phyloP scores from a whole-genome alignment of 1,140 invertebrate genomes.

The Uloborus diversus region DNA sequence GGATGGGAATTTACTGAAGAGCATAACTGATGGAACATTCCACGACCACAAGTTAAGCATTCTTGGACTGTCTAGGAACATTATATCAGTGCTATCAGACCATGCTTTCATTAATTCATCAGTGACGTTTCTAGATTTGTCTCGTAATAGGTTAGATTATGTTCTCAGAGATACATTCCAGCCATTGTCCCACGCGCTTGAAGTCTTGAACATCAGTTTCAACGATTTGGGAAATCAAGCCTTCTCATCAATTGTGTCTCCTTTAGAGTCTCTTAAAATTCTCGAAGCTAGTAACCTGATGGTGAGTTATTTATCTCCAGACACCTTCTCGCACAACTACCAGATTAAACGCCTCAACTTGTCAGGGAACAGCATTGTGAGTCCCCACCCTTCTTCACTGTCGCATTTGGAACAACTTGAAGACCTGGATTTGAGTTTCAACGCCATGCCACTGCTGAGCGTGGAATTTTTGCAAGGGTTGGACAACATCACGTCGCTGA shows the following conservation, averaged over 20 bases:
- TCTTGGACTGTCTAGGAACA: slow-evolving; percentile 74
- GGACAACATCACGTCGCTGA: slow-evolving; percentile 63
- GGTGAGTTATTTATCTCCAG: slow-evolving; percentile 8
- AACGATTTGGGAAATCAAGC: slow-evolving; percentile 69
- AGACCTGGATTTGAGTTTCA: slow-evolving; percentile 72
- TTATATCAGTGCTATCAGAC: slow-evolving; percentile 75
- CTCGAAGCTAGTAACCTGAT: slow-evolving; percentile 64
- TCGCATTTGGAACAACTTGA: slow-evolving; percentile 69
- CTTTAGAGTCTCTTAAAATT: slow-evolving; percentile 69
- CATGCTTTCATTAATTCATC: slow-evolving; percentile 76
- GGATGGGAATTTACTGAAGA: slow-evolving; percentile 78
- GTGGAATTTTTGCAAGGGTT: slow-evolving; percentile 68
- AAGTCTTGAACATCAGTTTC: slow-evolving; percentile 74
- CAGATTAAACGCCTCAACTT: slow-evolving; percentile 58
- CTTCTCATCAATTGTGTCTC: slow-evolving; percentile 69
- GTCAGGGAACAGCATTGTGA: slow-evolving; percentile 67
- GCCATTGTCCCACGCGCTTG: slow-evolving; percentile 71
- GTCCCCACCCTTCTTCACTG: slow-evolving; percentile 69
- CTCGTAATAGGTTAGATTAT: slow-evolving; percentile 76
- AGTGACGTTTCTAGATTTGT: slow-evolving; percentile 73
- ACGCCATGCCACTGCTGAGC: slow-evolving; percentile 71
- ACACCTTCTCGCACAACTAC: slow-evolving; percentile 40
- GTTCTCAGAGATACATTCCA: slow-evolving; percentile 72
- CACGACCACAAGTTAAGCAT: slow-evolving; percentile 67
- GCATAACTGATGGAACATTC: slow-evolving; percentile 77